Conservation (phyloP, 2,888 invertebrate species). For the Amblyteles armatorius region DNA sequence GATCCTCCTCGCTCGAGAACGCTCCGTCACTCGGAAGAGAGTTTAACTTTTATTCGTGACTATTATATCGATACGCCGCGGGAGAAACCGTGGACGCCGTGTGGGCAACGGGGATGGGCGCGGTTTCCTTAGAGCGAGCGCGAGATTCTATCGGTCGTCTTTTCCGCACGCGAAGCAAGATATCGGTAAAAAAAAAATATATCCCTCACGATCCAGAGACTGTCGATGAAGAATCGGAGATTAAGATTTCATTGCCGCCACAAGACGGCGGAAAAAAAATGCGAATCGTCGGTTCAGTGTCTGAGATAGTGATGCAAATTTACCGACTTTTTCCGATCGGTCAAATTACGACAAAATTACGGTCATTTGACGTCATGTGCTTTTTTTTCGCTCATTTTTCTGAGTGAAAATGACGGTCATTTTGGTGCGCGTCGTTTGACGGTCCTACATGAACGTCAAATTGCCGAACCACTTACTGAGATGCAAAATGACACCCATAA, state of each 20-base stretch:
- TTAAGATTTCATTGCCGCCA: not conserved
- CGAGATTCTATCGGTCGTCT: not conserved
- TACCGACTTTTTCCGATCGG: no score
- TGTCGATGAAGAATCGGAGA: no score
- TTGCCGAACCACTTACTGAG: no score
- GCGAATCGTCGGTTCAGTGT: not conserved
- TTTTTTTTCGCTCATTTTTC: no score
- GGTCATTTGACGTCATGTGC: no score
- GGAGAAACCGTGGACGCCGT: constrained; percentile 13
- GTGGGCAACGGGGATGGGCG: constrained; percentile 21
- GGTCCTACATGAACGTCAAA: no score
- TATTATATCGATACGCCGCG: constrained; percentile 23
- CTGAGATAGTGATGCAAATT: no score
- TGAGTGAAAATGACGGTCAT: no score
- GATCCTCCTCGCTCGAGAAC: constrained; percentile 9
- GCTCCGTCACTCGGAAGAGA: constrained; percentile 48
- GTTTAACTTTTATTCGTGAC: constrained; percentile 49
- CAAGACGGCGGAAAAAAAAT: not conserved
- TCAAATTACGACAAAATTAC: no score
- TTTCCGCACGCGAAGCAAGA: not conserved
- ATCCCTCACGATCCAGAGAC: no score
- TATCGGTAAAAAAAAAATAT: not conserved
- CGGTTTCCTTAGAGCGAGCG: constrained; percentile 5
- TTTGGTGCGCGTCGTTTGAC: no score
- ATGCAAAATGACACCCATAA: no score